Evolutionary conservation across 2,888 invertebrate species (phyloP).

Genomic region (Cataglyphis altisquamis): DNA sequence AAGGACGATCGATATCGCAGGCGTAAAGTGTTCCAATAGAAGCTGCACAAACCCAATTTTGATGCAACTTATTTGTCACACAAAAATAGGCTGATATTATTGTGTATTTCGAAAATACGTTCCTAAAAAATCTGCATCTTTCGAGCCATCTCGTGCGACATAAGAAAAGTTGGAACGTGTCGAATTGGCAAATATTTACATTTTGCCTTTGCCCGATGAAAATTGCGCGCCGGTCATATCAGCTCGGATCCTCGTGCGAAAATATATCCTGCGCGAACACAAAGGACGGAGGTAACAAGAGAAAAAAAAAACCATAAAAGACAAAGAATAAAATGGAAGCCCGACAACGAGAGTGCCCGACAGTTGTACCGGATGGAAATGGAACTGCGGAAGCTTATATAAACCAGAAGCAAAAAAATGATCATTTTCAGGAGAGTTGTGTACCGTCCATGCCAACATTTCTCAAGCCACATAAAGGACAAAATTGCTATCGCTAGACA

Average conservation of each 20-base stretch:
- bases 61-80: background rate
- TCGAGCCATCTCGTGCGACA: background rate
- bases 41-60: background rate
- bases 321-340: constrained; percentile 25
- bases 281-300: constrained; percentile 34
- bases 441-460: constrained; percentile 32
- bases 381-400: constrained; percentile 34
- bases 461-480: constrained; percentile 28
- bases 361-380: constrained; percentile 1
- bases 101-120: background rate
- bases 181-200: constrained; percentile 63
- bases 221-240: constrained; percentile 53
- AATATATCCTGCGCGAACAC: constrained; percentile 38
- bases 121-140: background rate
- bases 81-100: background rate
- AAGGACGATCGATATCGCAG: constrained; percentile 30
- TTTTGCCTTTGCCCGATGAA: constrained; percentile 51
- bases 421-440: constrained; percentile 22
- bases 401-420: constrained; percentile 31
- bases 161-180: background rate
- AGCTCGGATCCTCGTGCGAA: constrained; percentile 37
- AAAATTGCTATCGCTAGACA: constrained; percentile 11
- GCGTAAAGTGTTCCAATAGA: constrained; percentile 11
- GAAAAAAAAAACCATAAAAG: constrained; percentile 29
- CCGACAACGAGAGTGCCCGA: background rate